These are phyloP conservation scores for Mugil cephalus DNA, from an alignment of 2,113 vertebrate genomes.

Conservation along the genomic window DNA sequence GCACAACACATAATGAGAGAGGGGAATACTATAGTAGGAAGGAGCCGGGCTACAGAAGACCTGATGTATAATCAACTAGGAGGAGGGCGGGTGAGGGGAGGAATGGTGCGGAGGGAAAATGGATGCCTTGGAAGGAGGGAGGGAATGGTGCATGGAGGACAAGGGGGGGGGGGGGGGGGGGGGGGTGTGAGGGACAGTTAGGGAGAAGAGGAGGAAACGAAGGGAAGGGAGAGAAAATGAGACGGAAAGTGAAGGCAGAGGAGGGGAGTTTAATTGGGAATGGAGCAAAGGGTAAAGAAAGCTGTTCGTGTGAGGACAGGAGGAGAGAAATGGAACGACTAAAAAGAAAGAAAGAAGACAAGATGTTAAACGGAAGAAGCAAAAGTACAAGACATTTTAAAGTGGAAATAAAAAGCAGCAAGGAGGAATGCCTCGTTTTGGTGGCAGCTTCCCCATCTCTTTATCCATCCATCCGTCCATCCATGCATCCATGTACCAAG, in stretches of 20 bases:
- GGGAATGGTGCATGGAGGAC: neutral
- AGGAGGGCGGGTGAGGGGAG: slow-evolving; percentile 18
- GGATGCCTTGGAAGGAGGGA: slow-evolving; percentile 7
- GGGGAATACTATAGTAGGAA: slow-evolving; percentile 61
- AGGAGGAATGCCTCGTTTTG: slow-evolving; percentile 9
- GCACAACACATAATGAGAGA: slow-evolving; percentile 66
- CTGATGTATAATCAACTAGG: slow-evolving; percentile 60
- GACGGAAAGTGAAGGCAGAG: slow-evolving; percentile 1
- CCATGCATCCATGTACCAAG: slow-evolving; percentile 46
- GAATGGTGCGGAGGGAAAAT: slow-evolving; percentile 21
- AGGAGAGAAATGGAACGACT: neutral
- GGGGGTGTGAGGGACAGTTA: neutral
- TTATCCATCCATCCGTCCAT: slow-evolving; percentile 41
- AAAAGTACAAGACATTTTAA: neutral
- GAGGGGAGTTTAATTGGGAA: slow-evolving; percentile 29
- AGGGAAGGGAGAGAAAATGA: neutral
- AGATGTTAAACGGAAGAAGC: neutral
- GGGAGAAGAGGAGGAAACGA: slow-evolving; percentile 1
- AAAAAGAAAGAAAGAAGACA: slow-evolving; percentile 9
- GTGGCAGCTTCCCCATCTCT: slow-evolving; percentile 32
- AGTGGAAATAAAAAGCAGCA: neutral
- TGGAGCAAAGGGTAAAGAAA: slow-evolving; percentile 20
- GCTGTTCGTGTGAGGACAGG: neutral
- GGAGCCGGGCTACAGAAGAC: slow-evolving; percentile 39
- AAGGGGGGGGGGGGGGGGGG: neutral